Evolutionary conservation across 2,113 vertebrate genomes (phyloP).

Genomic region (Martes martes): DNA sequence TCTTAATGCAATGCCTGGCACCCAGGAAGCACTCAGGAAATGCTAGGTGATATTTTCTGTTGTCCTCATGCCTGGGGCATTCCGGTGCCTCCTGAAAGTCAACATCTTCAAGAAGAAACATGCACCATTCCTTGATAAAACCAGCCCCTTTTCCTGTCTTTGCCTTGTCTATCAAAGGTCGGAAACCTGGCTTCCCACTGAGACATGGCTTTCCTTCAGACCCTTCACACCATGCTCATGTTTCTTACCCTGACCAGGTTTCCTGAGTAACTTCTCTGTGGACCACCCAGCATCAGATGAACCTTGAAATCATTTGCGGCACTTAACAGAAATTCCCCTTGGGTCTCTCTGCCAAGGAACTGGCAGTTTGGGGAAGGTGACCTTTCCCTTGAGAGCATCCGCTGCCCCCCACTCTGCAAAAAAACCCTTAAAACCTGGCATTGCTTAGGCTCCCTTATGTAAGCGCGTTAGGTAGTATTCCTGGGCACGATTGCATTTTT

Average conservation of each 20-base stretch:
- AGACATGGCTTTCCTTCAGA: neutral
- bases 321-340: neutral
- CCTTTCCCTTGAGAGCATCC: neutral
- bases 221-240: neutral
- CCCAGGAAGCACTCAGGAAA: neutral
- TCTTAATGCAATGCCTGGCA: fast-evolving
- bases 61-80: neutral
- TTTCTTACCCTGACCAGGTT: neutral
- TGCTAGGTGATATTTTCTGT: fast-evolving
- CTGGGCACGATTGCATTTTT: constrained; percentile 49
- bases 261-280: neutral
- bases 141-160: neutral
- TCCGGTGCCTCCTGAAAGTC: neutral
- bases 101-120: fast-evolving
- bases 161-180: neutral
- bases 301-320: neutral
- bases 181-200: fast-evolving
- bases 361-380: neutral
- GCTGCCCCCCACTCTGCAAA: neutral
- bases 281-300: neutral
- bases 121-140: neutral
- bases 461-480: constrained; percentile 48
- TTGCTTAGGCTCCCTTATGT: constrained; percentile 17
- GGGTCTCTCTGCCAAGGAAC: neutral
- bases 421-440: neutral